Percentiles rank a stretch among this genome's conserved stretches.
These are phyloP conservation scores for Troilus luridus DNA, from an alignment of 2,888 invertebrate genomes.

Conservation along the genomic window DNA sequence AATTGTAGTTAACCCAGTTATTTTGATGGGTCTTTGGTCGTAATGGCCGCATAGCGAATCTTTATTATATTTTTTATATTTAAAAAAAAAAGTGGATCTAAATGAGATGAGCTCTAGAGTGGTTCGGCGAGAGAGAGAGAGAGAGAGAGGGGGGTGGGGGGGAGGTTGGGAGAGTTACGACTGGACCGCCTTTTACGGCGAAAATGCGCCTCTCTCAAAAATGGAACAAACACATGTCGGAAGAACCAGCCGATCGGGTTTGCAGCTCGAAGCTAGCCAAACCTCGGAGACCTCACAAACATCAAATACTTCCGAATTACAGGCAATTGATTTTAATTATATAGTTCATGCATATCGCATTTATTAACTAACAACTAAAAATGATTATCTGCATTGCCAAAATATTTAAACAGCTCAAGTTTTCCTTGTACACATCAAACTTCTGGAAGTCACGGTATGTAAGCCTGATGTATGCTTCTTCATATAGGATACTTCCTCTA, in stretches of 20 bases:
- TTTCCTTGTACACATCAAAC: neutral
- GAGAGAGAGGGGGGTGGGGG: neutral
- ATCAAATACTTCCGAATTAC: neutral
- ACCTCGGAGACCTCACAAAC: neutral
- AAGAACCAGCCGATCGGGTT: conserved; percentile 22
- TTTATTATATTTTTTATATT: conserved; percentile 31
- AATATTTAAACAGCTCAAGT: neutral
- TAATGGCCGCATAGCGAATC: conserved; percentile 9
- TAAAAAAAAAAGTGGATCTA: neutral
- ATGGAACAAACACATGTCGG: conserved; percentile 48
- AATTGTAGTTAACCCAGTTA: conserved; percentile 35
- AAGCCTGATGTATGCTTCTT: neutral
- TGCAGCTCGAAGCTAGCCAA: neutral
- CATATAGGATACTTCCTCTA: neutral
- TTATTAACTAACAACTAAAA: too few species aligned
- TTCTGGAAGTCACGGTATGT: neutral
- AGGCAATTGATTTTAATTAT: too few species aligned
- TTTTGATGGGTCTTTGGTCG: conserved; percentile 10
- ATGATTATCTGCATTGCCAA: neutral
- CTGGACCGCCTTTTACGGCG: conserved; percentile 24
- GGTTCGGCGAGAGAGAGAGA: neutral
- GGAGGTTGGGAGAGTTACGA: neutral
- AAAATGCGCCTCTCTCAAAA: conserved; percentile 41
- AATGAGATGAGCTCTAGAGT: conserved; percentile 28
- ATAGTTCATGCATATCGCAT: too few species aligned